These are phyloP conservation scores for Petrocephalus zakoni DNA, from an alignment of 2,113 vertebrate genomes.

Conservation along the genomic window DNA sequence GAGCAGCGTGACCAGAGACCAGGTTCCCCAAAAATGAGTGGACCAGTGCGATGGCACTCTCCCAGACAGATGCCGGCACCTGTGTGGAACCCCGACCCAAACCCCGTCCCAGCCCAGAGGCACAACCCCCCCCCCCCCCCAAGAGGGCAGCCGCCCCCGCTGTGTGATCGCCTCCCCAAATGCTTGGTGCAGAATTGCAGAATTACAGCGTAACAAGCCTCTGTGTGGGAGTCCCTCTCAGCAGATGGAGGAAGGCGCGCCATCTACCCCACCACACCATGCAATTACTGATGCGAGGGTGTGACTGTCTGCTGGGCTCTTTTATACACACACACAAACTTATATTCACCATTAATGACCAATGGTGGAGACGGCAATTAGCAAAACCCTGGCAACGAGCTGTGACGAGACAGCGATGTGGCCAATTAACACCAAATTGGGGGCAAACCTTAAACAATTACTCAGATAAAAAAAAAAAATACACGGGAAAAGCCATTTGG, in stretches of 20 bases:
- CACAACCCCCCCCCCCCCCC: no score
- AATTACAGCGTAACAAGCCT: conserved; percentile 27
- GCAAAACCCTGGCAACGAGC: not conserved
- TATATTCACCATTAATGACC: not conserved
- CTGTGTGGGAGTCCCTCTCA: conserved; percentile 7
- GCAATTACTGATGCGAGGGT: not conserved
- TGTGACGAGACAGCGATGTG: not conserved
- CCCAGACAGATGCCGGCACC: not conserved
- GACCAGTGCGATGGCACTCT: not conserved
- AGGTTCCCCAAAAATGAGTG: not conserved
- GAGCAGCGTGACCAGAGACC: no score
- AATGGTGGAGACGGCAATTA: not conserved
- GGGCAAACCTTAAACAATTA: not conserved
- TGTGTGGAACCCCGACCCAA: no score
- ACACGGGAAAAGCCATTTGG: not conserved
- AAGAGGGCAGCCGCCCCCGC: not conserved
- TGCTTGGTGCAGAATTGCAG: conserved; percentile 35
- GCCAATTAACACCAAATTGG: not conserved
- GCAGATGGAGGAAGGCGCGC: conserved; percentile 22
- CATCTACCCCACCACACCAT: not conserved
- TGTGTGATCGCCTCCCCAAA: conserved; percentile 34
- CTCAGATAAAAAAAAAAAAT: not conserved
- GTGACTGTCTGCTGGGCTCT: not conserved
- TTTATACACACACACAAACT: not conserved
- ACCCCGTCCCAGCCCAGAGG: no score